Conservation (phyloP, 2,888 invertebrate genomes). For the Drosophila subsilvestris region DNA sequence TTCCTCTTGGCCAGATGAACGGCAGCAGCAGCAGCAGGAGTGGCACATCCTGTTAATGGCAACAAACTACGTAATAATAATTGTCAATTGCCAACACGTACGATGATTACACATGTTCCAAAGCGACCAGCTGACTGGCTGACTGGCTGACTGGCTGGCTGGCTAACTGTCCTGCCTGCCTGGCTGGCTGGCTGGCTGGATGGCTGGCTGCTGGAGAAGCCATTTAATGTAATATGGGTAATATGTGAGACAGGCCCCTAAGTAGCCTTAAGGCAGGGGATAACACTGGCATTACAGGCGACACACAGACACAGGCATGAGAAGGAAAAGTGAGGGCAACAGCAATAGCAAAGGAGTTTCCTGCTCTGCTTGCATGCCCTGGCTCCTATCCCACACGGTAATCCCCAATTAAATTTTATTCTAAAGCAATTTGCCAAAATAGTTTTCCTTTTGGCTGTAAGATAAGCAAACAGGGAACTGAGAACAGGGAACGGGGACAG, state of each 20-base stretch:
- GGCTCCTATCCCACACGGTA: constrained; percentile 49
- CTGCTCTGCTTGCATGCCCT: constrained; percentile 2
- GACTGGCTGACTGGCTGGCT: constrained; percentile 6
- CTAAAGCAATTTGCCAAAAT: constrained; percentile 80
- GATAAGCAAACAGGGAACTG: constrained; percentile 67
- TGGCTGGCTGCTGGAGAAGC: constrained; percentile 42
- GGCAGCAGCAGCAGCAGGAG: constrained; percentile 35
- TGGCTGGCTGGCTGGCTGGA: constrained; percentile 12
- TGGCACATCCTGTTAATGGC: constrained; percentile 75
- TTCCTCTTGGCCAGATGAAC: constrained; percentile 24
- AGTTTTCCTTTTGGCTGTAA: constrained; percentile 65
- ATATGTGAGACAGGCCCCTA: constrained; percentile 80
- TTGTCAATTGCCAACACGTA: constrained; percentile 78
- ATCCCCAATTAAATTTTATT: constrained; percentile 82
- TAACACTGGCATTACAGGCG: constrained; percentile 71
- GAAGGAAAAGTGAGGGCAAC: background rate
- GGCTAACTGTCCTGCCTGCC: too few relatives aligned
- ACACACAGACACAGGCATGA: constrained; percentile 38
- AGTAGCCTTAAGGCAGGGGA: constrained; percentile 79
- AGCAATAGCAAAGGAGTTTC: constrained; percentile 25
- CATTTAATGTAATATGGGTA: constrained; percentile 75
- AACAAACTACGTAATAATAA: constrained; percentile 76
- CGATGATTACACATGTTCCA: constrained; percentile 75
- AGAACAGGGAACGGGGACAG: constrained; percentile 19
- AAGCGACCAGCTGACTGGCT: constrained; percentile 49